Conservation (phyloP, 1,140 invertebrate species). For the Zaprionus inermis region DNA sequence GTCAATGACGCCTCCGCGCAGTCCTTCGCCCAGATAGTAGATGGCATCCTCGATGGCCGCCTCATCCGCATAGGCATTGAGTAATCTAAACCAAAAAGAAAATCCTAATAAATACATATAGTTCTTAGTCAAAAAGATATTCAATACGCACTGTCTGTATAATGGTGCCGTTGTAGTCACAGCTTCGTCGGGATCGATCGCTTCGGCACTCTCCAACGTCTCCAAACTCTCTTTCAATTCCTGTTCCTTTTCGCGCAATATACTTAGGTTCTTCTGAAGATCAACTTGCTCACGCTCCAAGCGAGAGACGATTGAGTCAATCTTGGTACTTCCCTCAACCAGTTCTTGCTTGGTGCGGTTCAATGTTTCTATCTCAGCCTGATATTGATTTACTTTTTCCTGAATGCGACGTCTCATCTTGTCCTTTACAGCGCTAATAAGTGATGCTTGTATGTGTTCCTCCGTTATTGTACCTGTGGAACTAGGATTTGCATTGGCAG, state of each 20-base stretch:
- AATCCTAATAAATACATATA: neutral
- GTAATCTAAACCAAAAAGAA: slow-evolving; percentile 86
- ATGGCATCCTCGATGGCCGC: slow-evolving; percentile 99
- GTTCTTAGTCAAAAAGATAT: neutral
- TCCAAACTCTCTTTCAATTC: slow-evolving; percentile 93
- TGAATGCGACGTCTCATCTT: slow-evolving; percentile 93
- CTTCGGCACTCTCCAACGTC: slow-evolving; percentile 91
- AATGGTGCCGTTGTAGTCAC: slow-evolving; percentile 98
- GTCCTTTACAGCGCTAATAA: slow-evolving; percentile 97
- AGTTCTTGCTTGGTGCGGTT: slow-evolving; percentile 95
- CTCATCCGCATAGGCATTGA: slow-evolving; percentile 98
- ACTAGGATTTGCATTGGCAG: slow-evolving; percentile 42
- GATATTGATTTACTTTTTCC: slow-evolving; percentile 94
- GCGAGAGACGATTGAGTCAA: slow-evolving; percentile 92
- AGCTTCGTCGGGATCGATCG: slow-evolving; percentile 97
- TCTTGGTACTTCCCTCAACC: slow-evolving; percentile 92
- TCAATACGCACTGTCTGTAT: slow-evolving; percentile 93
- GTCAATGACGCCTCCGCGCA: slow-evolving; percentile 96
- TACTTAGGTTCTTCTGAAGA: slow-evolving; percentile 92
- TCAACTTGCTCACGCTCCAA: slow-evolving; percentile 94
- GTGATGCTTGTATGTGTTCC: slow-evolving; percentile 96
- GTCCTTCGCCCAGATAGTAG: slow-evolving; percentile 98
- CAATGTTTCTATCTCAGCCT: slow-evolving; percentile 96
- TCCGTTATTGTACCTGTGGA: slow-evolving; percentile 93
- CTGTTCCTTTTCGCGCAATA: slow-evolving; percentile 93